Evolutionary conservation across 2,888 invertebrate genomes (phyloP), one percentile per base, ranked within the genome.

Genomic region (Caenorhabditis sinica): DNA sequence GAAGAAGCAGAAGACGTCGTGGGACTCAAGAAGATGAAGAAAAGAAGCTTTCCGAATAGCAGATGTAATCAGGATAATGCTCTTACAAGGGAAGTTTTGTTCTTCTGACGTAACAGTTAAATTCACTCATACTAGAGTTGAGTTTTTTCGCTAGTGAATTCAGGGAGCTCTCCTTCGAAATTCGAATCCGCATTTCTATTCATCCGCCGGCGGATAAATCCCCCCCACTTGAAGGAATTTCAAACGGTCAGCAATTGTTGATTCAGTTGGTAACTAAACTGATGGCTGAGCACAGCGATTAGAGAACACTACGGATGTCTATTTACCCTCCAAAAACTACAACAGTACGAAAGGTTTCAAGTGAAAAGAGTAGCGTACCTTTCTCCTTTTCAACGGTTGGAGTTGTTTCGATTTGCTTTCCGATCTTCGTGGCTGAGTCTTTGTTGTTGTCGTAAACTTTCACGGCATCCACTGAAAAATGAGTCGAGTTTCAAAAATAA

Each of bases 41-140:
- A 36, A 75, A 66, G 45, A 43, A 58, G 53, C 33, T 40, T 8
- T 25, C 13, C 20, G 28, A 20, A 13, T 20, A 40, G 56, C 28
- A 25, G 28, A 61, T 79, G 53, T 71, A 79, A 79, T 79, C 79
- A 56, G 56, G 71, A 79, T 79, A 79, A 79, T 79, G 71, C 79
- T 71, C 79, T 79, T 65, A 79, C 20, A 65, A 53, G 36, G 23
- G 69, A 53, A 45, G 28, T 49, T 53, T 33, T 17, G n/a, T 49
- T 49, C 49, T 49, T 40, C 30, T 77, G 77, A 69, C 77, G 77
- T 69, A 51, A 58, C 56, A 66, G 53, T 23, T 28, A 20, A 51
- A 60, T 60, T 72, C 60, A 60, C 45, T 23, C 20, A 20, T 6
- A 20, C 2, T 51, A 51, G 23, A 51, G 20, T 13, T 36, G 33